These are phyloP conservation scores for Pinctada fucata DNA, from an alignment of 2,888 invertebrate genomes.

Conservation along the genomic window DNA sequence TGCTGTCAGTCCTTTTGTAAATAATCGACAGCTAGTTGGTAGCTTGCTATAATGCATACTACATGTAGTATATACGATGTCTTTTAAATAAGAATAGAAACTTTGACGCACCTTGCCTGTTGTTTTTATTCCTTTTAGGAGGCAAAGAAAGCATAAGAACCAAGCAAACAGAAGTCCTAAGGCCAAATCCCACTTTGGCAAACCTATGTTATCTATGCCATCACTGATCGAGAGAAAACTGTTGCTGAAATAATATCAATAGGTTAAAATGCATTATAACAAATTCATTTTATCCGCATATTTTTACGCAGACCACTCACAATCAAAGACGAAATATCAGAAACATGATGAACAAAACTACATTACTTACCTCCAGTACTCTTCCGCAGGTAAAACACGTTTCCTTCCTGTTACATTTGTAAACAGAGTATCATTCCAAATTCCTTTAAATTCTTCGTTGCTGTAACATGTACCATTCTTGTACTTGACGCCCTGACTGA, in stretches of 20 bases:
- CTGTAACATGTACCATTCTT: slow-evolving; percentile 61
- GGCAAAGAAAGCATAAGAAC: slow-evolving; percentile 68
- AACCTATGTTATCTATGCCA: slow-evolving; percentile 61
- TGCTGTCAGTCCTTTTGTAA: too few species aligned
- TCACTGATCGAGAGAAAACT: slow-evolving; percentile 59
- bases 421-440: slow-evolving; percentile 63
- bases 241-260: slow-evolving; percentile 46
- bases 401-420: slow-evolving; percentile 59
- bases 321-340: too few species aligned
- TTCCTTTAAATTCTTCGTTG: slow-evolving; percentile 51
- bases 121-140: slow-evolving; percentile 69
- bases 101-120: slow-evolving; percentile 63
- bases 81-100: too few species aligned
- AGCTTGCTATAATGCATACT: too few species aligned
- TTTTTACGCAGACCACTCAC: too few species aligned
- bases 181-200: slow-evolving; percentile 65
- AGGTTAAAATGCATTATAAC: not conserved
- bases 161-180: slow-evolving; percentile 66
- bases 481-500: slow-evolving; percentile 38
- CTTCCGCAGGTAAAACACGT: slow-evolving; percentile 67
- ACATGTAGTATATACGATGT: too few species aligned
- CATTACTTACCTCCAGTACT: slow-evolving; percentile 70
- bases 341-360: not conserved
- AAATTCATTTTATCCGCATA: too few species aligned
- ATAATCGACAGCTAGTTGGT: too few species aligned